Base-by-base conservation (phyloP, 2,888 invertebrate species). In the Maniola hyperantus region DNA sequence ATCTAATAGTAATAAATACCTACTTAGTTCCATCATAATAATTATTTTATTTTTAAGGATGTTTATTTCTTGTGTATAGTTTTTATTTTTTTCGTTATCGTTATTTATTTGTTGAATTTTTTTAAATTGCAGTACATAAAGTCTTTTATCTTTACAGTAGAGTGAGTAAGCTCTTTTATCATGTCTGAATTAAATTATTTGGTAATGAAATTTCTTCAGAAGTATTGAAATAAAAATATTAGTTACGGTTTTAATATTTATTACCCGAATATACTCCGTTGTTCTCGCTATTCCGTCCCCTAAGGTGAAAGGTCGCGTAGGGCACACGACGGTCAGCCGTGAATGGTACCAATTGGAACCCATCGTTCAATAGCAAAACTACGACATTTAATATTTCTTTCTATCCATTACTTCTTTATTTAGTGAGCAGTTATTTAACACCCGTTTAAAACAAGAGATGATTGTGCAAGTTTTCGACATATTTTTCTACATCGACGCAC, bases 281-380 rank as follows among this genome's bases (percentile, higher is more conserved):
- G 10, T 15, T 69, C 67, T 67, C 69, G 11, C 62, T 81, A 78
- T 83, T 72, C 77, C 65, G 75, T 83, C 84, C 88, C 89, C 88
- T 85, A 82, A 88, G 89, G 88, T 90, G 86, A 90, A 90, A 91
- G 89, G 89, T 89, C 87, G 84, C 80, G 76, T 80, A 83, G 87
- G 87, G 89, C 85, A 85, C 83, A 83, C 84, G 90, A 81, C 89
- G 90, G 91, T 89, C 90, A 91, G 82, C 81, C 83, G 85, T 81
- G 88, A 86, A 84, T 89, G 90, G 90, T 86, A 91, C 91, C 73
- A 82, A 79, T 77, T 84, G 85, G 88, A 81, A 87, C 89, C 82
- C 67, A 68, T 68, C 51, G 63, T 71, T 60, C 57, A 62, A 57
- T 54, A 65, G 20, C 65, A 64, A 65, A 60, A 60, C 34, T 33